phyloP scores from a whole-genome alignment of 2,888 invertebrate genomes.

The Oxycera nigricornis region DNA sequence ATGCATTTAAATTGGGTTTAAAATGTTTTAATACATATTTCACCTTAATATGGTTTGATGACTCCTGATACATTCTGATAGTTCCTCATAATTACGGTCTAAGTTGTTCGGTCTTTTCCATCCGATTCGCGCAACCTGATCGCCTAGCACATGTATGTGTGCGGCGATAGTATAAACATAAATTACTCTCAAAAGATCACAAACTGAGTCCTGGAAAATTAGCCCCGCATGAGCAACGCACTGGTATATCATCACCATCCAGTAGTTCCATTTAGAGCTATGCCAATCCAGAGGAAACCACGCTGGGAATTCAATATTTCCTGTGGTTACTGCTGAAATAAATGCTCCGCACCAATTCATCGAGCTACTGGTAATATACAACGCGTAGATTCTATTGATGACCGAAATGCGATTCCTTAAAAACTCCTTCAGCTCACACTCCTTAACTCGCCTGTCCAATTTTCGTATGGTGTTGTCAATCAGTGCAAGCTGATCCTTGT shows the following conservation, averaged over 20 bases:
- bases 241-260: constrained; percentile 45
- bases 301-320: constrained; percentile 46
- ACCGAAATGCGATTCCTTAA: not conserved
- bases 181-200: constrained; percentile 48
- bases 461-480: not conserved
- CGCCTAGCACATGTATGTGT: constrained; percentile 48
- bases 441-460: not conserved
- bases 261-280: constrained; percentile 42
- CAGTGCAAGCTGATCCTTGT: not conserved
- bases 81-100: constrained; percentile 48
- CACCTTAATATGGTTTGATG: constrained; percentile 49
- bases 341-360: constrained; percentile 43
- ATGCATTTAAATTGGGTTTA: too few species aligned
- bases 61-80: constrained; percentile 49
- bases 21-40: constrained; percentile 18
- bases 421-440: not conserved
- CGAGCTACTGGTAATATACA: constrained; percentile 44
- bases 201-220: constrained; percentile 45
- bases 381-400: not conserved
- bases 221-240: constrained; percentile 31
- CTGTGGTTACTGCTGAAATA: constrained; percentile 44
- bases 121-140: constrained; percentile 49
- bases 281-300: constrained; percentile 49
- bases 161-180: constrained; percentile 49
- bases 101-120: not conserved